phyloP scores from a whole-genome alignment of 2,888 invertebrate genomes.

The Abrostola tripartita region DNA sequence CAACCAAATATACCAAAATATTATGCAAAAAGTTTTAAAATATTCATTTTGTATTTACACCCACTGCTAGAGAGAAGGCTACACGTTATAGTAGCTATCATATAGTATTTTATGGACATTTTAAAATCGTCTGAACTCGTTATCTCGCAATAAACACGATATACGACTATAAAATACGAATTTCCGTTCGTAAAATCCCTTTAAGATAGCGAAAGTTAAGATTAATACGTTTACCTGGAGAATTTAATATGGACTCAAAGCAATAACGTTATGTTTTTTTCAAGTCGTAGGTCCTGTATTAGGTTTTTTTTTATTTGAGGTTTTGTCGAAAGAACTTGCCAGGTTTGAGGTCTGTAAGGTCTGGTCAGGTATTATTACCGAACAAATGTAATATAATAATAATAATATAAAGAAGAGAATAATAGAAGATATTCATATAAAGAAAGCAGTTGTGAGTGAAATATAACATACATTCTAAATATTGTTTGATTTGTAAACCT shows the following conservation, averaged over 20 bases:
- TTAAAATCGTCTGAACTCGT: constrained; percentile 39
- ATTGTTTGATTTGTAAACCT: too few species aligned
- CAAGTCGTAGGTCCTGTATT: too few species aligned
- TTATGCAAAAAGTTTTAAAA: not conserved
- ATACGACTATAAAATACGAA: constrained; percentile 35
- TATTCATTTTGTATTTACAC: constrained; percentile 6
- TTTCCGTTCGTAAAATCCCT: constrained; percentile 33
- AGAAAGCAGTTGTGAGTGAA: not conserved
- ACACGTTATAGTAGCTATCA: constrained; percentile 17
- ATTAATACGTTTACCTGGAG: constrained; percentile 12
- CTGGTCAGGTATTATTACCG: too few species aligned
- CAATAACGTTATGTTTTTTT: too few species aligned
- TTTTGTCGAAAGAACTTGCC: too few species aligned
- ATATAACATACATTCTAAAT: too few species aligned
- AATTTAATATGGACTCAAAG: constrained; percentile 1
- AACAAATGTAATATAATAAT: too few species aligned
- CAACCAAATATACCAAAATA: not conserved
- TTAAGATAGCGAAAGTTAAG: constrained; percentile 12
- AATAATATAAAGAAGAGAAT: too few species aligned
- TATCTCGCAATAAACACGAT: constrained; percentile 45
- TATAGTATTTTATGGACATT: constrained; percentile 39
- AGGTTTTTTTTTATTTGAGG: too few species aligned
- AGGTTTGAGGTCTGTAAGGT: too few species aligned
- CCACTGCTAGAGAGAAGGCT: not conserved
- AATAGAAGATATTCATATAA: not conserved